Percentiles rank a stretch among this genome's conserved stretches.
These are phyloP conservation scores for Phrynocephalus versicolor DNA, from an alignment of 2,113 vertebrate species.

Conservation along the genomic window DNA sequence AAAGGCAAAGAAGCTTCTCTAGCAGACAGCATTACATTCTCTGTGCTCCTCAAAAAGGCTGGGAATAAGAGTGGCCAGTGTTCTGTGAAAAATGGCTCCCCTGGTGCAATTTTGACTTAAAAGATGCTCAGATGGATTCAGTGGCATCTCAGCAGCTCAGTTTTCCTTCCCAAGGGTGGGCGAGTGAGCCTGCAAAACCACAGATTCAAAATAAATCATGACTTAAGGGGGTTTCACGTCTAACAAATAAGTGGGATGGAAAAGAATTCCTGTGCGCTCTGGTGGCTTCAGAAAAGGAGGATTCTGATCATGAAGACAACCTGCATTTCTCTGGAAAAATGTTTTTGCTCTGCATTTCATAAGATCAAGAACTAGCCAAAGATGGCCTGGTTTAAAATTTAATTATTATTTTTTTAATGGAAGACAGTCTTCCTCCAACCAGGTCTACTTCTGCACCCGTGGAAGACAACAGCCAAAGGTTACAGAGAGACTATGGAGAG, in stretches of 20 bases:
- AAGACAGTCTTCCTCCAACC: not conserved
- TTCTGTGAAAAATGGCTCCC: slow-evolving; percentile 21
- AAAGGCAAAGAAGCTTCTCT: not conserved
- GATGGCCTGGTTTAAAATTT: not conserved
- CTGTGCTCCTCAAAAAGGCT: not conserved
- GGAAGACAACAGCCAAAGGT: slow-evolving; percentile 60
- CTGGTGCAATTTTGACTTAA: not conserved
- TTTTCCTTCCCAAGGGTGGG: not conserved
- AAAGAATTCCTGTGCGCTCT: slow-evolving; percentile 33
- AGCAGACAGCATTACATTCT: not conserved
- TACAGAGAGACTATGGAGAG: slow-evolving; percentile 50
- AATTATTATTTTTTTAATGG: not conserved
- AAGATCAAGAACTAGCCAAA: not conserved
- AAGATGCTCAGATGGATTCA: slow-evolving; percentile 14
- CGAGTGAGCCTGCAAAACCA: slow-evolving; percentile 22
- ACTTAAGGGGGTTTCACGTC: not conserved
- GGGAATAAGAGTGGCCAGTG: not conserved
- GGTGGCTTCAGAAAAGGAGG: not conserved
- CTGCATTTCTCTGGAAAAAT: not conserved
- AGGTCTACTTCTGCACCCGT: slow-evolving; percentile 30
- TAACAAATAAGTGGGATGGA: not conserved
- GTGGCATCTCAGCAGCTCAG: slow-evolving; percentile 14
- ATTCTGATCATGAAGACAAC: not conserved
- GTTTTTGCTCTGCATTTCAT: not conserved
- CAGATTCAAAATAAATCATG: slow-evolving; percentile 12